phyloP scores from a whole-genome alignment of 23 tunicate genomes.

The Halocynthia aurantium region DNA sequence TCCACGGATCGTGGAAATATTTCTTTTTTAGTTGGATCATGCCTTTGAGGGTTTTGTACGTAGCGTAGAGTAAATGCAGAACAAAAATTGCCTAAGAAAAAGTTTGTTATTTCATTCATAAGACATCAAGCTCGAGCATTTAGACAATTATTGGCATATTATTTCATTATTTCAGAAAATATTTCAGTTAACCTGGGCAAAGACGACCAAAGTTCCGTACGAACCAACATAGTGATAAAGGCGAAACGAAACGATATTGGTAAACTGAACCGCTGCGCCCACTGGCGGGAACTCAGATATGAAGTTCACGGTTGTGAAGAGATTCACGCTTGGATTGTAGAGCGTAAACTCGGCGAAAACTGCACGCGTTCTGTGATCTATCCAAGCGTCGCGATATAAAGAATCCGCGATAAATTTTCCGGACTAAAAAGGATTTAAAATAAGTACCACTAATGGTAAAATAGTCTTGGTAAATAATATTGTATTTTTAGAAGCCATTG shows the following conservation, averaged over 20 bases:
- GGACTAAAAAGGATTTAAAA: constrained; percentile 34
- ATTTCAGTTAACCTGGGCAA: constrained; percentile 58
- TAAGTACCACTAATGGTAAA: background rate
- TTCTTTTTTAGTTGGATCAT: constrained; percentile 17
- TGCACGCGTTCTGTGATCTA: constrained; percentile 75
- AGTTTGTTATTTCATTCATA: too few species aligned
- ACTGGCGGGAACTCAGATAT: constrained; percentile 92
- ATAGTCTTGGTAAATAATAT: background rate
- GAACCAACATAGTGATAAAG: constrained; percentile 86
- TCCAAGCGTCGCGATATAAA: constrained; percentile 62
- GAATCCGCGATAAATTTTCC: constrained; percentile 42
- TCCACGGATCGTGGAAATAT: constrained; percentile 66
- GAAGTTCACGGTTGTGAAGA: constrained; percentile 72
- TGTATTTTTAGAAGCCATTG: background rate
- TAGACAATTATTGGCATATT: background rate
- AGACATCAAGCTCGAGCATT: too few species aligned
- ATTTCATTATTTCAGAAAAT: too few species aligned
- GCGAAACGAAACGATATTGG: constrained; percentile 71
- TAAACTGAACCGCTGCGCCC: constrained; percentile 84
- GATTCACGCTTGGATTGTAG: constrained; percentile 91
- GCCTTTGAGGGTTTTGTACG: constrained; percentile 24
- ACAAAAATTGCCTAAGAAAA: constrained; percentile 54
- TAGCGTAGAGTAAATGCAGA: constrained; percentile 50
- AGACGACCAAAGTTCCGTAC: constrained; percentile 72
- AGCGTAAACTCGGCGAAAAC: constrained; percentile 87